These are phyloP conservation scores for Lasioglossum zephyrum DNA, from an alignment of 2,888 invertebrate genomes.

Conservation along the genomic window DNA sequence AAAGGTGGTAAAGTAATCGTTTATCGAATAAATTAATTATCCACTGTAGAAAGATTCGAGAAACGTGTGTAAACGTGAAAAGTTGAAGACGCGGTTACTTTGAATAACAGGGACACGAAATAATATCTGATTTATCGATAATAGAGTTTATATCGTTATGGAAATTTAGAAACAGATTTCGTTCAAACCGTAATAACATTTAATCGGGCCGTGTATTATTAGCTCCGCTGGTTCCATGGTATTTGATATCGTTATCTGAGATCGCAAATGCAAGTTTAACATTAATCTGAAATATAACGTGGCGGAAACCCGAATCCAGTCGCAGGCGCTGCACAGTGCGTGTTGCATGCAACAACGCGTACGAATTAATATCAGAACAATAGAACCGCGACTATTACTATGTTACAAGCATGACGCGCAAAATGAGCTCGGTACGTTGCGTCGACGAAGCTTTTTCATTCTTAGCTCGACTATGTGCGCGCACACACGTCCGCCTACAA, in stretches of 20 bases:
- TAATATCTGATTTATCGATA: neutral
- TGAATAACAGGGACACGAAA: neutral
- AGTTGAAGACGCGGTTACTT: neutral
- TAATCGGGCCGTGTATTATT: neutral
- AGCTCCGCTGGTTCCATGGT: slow-evolving; percentile 1
- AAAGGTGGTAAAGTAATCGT: too few species aligned
- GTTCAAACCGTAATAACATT: neutral
- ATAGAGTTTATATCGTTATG: neutral
- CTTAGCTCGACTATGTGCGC: slow-evolving; percentile 46
- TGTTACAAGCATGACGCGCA: slow-evolving; percentile 68
- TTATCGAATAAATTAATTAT: neutral
- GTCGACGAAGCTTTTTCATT: slow-evolving; percentile 61
- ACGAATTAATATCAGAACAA: slow-evolving; percentile 73
- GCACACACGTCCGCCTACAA: slow-evolving; percentile 43
- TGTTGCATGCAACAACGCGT: slow-evolving; percentile 64
- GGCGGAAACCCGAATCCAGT: slow-evolving; percentile 65
- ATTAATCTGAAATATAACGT: slow-evolving; percentile 64
- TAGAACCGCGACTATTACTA: slow-evolving; percentile 64
- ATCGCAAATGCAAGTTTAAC: slow-evolving; percentile 59
- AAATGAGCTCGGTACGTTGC: slow-evolving; percentile 62
- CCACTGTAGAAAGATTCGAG: neutral
- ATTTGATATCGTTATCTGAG: slow-evolving; percentile 55
- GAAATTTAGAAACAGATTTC: neutral
- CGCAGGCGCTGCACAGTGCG: slow-evolving; percentile 45
- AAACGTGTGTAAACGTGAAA: neutral